Conservation (phyloP, 2,113 vertebrate genomes). For the Apeltes quadracus region DNA sequence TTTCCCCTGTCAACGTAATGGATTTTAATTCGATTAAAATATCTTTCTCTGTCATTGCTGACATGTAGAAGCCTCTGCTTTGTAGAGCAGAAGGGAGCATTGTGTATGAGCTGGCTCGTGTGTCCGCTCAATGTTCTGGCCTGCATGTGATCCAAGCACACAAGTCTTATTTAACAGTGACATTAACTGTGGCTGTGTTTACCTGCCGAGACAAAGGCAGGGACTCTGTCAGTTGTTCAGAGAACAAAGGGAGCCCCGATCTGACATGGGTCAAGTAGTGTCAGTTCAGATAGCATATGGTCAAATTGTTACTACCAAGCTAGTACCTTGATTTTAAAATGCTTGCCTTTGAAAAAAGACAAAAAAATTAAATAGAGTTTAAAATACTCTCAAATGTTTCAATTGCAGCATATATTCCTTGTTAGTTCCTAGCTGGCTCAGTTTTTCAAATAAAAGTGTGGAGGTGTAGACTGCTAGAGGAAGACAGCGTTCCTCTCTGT, state of each 20-base stretch:
- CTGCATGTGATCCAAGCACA: slow-evolving; percentile 49
- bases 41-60: not conserved
- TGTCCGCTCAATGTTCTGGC: slow-evolving; percentile 50
- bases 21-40: slow-evolving; percentile 23
- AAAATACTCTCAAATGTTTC: not conserved
- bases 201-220: slow-evolving; percentile 48
- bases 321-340: slow-evolving; percentile 6
- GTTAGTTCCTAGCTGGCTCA: not conserved
- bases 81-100: slow-evolving; percentile 70
- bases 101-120: slow-evolving; percentile 37
- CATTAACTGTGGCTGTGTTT: slow-evolving; percentile 27
- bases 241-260: slow-evolving; percentile 18
- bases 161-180: slow-evolving; percentile 39
- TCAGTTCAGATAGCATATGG: slow-evolving; percentile 39
- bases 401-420: not conserved
- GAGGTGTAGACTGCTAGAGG: slow-evolving; percentile 15
- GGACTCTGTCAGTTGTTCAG: slow-evolving; percentile 24
- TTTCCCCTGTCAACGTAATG: not conserved
- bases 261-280: slow-evolving; percentile 41
- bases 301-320: slow-evolving; percentile 11
- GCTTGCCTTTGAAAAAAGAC: not conserved
- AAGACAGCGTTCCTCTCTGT: slow-evolving; percentile 34
- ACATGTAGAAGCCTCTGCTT: slow-evolving; percentile 30
- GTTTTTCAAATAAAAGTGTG: slow-evolving; percentile 2
- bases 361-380: not conserved